A percentile compares a stretch with the other conserved stretches of the same genome.
phyloP scores from a whole-genome alignment of 1,140 invertebrate species.

The Drosophila insularis region DNA sequence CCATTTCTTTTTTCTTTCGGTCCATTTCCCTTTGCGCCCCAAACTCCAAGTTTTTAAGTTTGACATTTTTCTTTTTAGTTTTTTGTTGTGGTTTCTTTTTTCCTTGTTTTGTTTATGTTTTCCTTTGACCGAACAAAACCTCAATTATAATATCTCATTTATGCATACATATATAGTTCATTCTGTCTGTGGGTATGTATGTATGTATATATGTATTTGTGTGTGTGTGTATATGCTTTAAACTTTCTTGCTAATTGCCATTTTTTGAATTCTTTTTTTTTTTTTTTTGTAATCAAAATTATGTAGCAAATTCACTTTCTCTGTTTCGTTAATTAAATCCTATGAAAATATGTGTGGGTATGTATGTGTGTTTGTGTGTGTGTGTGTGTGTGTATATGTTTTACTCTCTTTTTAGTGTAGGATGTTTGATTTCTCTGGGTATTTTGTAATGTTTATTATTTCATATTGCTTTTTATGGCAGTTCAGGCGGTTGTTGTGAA shows the following conservation, averaged over 20 bases:
- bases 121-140: background rate
- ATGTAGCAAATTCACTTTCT: background rate
- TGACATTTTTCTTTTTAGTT: constrained; percentile 8
- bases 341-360: background rate
- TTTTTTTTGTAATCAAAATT: background rate
- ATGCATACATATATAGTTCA: background rate
- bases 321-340: background rate
- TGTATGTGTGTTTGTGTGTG: background rate
- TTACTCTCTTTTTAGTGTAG: constrained; percentile 14
- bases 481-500: constrained; percentile 66
- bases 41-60: background rate
- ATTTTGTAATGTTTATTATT: constrained; percentile 23
- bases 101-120: background rate
- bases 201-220: background rate
- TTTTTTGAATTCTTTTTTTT: background rate
- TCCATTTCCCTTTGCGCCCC: constrained; percentile 7
- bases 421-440: constrained; percentile 5
- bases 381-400: constrained; percentile 16
- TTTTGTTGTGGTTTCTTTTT: constrained; percentile 19
- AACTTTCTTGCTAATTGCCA: constrained; percentile 50
- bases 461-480: constrained; percentile 77
- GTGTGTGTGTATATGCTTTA: constrained; percentile 56
- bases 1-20: constrained; percentile 28
- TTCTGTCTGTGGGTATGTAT: constrained; percentile 2
- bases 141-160: constrained; percentile 5